Evolutionary conservation across 2,888 invertebrate species (phyloP), one percentile per base, ranked within the genome.

Genomic region (Sinodicranocentrus sp.): DNA sequence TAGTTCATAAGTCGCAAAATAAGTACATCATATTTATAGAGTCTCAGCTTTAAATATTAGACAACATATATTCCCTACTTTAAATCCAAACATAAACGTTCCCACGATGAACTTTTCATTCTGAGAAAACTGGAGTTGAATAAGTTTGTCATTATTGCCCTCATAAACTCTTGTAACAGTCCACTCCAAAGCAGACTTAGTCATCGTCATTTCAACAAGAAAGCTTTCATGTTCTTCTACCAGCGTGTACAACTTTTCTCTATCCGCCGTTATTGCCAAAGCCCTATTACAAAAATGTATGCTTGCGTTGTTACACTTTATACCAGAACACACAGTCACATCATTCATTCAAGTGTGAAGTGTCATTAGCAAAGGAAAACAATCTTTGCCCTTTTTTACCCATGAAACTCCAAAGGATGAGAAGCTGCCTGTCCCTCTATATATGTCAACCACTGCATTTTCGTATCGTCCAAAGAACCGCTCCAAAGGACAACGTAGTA

Each of bases 401-500:
- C 84, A 76, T 87, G 86, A 84, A 88, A 85, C n/a, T 84, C 67
- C 10, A 88, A 48, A 2, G 87, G 80, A n/a, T n/a, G n/a, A 8
- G 44, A 26, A n/a, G 84, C 76, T 52, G 75, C 90, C 1, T 92
- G 92, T 2, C 91, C 91, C 63, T 92, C 92, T 72, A 92, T 92
- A 85, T 86, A 77, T 21, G 94, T 94, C 87, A 94, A 93, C 76
- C 96, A 90, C 43, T 94, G 91, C 90, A 97, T 93, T 8, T 93
- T 91, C 28, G 94, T 93, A 67, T 96, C 94, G 73, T 96, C 96
- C 68, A 96, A 92, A 87, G 93, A 94, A 1, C 96, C 96, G 59
- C 94, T 94, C 97, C 97, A 97, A 90, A 95, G 95, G 15, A 95
- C 92, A 1, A 95, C 92, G 84, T 94, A 92, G 89, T 95, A 95